A percentile compares a stretch with the other conserved stretches of the same genome.
Evolutionary conservation across 1,140 invertebrate genomes (phyloP).

Genomic region (Atta cephalotes): DNA sequence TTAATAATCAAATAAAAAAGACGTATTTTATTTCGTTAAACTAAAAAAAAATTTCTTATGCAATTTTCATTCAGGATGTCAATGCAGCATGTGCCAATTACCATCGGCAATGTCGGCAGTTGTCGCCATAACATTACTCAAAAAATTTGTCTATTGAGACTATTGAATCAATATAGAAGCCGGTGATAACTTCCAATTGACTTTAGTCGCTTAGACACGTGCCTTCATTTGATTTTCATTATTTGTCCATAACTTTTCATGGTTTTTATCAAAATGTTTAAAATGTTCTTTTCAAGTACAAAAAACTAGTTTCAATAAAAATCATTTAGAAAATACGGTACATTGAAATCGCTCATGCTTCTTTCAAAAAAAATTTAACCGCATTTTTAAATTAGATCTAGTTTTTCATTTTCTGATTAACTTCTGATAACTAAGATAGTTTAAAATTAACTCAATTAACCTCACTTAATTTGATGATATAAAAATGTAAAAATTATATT

Average conservation of each 20-base stretch:
- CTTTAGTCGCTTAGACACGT: slow-evolving; percentile 27
- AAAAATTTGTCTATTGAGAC: slow-evolving; percentile 25
- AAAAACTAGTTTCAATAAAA: not conserved
- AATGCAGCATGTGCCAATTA: not conserved
- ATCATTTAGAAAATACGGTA: not conserved
- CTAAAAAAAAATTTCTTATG: slow-evolving; percentile 7
- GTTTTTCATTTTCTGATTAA: too few relatives aligned
- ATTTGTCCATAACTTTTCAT: slow-evolving; percentile 30
- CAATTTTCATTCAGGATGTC: slow-evolving; percentile 1
- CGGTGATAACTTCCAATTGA: slow-evolving; percentile 45
- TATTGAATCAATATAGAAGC: slow-evolving; percentile 34
- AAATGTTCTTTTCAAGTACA: not conserved
- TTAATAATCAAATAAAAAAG: not conserved
- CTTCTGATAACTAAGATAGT: too few relatives aligned
- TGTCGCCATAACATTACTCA: not conserved
- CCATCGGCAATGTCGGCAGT: not conserved
- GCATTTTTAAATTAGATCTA: not conserved
- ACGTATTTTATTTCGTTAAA: not conserved
- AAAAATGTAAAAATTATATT: too few relatives aligned
- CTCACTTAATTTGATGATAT: too few relatives aligned
- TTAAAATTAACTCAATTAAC: too few relatives aligned
- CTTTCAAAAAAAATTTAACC: not conserved
- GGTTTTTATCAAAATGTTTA: not conserved
- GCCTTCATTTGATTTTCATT: slow-evolving; percentile 22
- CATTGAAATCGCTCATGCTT: not conserved